Evolutionary conservation across 2,113 vertebrate species (phyloP), one percentile per base, ranked within the genome.

Genomic region (Tringa solitaria): DNA sequence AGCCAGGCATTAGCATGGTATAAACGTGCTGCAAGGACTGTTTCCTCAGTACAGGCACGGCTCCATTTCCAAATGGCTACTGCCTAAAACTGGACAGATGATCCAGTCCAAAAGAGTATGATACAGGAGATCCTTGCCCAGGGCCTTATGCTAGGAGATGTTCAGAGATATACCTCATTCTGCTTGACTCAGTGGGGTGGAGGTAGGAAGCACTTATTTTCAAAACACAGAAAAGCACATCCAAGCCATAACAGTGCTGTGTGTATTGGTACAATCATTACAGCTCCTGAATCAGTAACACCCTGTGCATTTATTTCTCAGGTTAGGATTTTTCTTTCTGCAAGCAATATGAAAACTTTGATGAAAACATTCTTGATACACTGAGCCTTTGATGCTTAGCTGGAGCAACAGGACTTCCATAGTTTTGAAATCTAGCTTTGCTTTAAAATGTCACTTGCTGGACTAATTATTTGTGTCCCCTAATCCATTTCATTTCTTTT

Each of bases 161-260:
- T 43, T 68, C 19, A 28, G 56, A 67, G 54, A 37, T 0, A 0
- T 32, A 10, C 19, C 20, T 79, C 1, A 2, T 22, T 48, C 37
- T 1, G 0, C 14, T 84, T 91, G 35, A 8, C 37, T 54, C 35
- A 22, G 14, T 21, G 27, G 14, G 22, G 7, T 18, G 39, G 72
- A 67, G 39, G 60, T 22, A 51, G 23, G 28, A 26, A 30, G 21
- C 45, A 10, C 22, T 57, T 57, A 53, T 57, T 93, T 76, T 48
- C 28, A 73, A 80, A 68, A 20, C 15, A 41, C 17, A 41, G 12
- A 50, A 79, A 37, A 79, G 23, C 14, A 59, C 0, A 2, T 53
- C 37, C 28, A 68, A 75, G 23, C 54, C 12, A 3, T 35, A n/a
- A 17, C 21, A 41, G 50, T 19, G 13, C 19, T 23, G 13, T 84